Conservation (phyloP, 2,113 vertebrate genomes). For the Crotalus helleri region DNA sequence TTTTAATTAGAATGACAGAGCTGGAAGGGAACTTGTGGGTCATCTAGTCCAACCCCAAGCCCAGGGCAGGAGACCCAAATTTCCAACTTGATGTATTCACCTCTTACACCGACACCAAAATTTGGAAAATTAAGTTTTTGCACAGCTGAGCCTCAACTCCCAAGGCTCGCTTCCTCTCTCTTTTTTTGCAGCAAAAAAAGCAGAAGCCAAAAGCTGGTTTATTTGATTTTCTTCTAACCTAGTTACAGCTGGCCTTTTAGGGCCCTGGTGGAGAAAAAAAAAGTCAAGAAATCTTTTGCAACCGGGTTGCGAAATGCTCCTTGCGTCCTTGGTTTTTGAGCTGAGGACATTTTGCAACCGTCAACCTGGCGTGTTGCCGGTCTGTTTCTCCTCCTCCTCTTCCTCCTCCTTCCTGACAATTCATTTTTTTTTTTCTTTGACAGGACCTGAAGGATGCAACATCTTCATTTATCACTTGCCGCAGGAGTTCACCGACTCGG, state of each 20-base stretch:
- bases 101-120: neutral
- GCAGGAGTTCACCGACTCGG: slow-evolving; percentile 95
- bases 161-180: neutral
- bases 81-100: neutral
- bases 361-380: fast-evolving
- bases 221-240: neutral
- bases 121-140: neutral
- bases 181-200: neutral
- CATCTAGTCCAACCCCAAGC: too few relatives aligned
- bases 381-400: neutral
- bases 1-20: too few relatives aligned
- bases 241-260: neutral
- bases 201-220: neutral
- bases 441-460: slow-evolving; percentile 96
- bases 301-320: neutral
- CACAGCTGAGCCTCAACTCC: neutral
- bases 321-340: fast-evolving
- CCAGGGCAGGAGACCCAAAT: neutral
- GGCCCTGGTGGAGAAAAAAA: neutral
- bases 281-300: neutral
- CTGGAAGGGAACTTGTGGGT: too few relatives aligned
- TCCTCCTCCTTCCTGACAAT: neutral
- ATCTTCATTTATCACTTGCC: slow-evolving; percentile 99
- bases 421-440: neutral
- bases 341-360: neutral